Evolutionary conservation across 2,797 vertebrate genomes (phyloP), one percentile per base, ranked within the genome.

Genomic region (Melanotaenia maccullochi): DNA sequence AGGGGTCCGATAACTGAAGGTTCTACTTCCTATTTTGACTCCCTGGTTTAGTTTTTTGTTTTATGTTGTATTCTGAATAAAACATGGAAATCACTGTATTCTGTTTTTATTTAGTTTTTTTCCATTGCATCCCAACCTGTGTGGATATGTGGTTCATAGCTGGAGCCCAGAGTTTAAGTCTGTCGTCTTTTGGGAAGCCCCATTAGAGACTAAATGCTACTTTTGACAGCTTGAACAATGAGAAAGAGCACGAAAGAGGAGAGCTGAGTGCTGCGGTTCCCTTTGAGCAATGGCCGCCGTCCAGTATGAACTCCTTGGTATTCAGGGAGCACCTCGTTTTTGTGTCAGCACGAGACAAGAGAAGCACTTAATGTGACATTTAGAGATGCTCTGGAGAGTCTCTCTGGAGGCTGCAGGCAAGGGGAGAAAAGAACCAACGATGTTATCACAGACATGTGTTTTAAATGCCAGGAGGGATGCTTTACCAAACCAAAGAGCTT

Each of bases 341-440:
- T 49, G 77, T 89, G 89, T 89, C 85, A 90, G 87, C 60, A 57
- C 49, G n/a, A 88, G 87, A 90, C 88, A 86, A 91, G 90, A 89
- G 87, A 90, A 89, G 86, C 91, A 92, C 91, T 93, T 93, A 92
- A 90, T 79, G 83, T 92, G 92, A 92, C 92, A 93, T 93, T 93
- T 93, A 83, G 82, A 90, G 84, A 90, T 79, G 87, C 87, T 88
- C 82, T 4, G 22, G 72, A 84, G 88, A 83, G 90, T 83, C 85
- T 87, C 90, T 85, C 84, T 55, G 68, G 84, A 85, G 89, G 85
- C 88, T 75, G 13, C 60, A 60, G 57, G 68, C 60, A 81, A 75
- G 71, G 65, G 69, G 85, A 9, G 28, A 28, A 28, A 28, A 28
- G 28, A 28, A 28, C 3, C 28, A 28, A 28, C 28, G 91, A 89